Evolutionary conservation across 1,140 invertebrate genomes (phyloP).

Genomic region (Orchesella cincta): DNA sequence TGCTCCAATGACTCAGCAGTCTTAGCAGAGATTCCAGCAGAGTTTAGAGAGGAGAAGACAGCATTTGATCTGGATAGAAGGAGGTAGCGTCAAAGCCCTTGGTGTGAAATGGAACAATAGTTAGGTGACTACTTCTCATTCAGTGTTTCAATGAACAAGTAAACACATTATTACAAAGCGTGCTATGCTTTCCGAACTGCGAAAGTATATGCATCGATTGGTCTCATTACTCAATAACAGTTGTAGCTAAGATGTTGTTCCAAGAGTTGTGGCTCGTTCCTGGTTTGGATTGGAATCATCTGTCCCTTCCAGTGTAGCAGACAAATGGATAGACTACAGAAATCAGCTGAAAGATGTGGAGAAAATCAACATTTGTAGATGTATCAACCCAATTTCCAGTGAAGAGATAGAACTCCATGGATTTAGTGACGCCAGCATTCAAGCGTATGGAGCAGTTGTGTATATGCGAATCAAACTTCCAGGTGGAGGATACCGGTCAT

Average conservation of each 20-base stretch:
- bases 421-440: background rate
- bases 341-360: background rate
- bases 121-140: conserved; percentile 34
- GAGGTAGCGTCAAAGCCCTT: conserved; percentile 33
- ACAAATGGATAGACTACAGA: background rate
- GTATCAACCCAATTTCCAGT: too few relatives aligned
- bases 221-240: conserved; percentile 23
- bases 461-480: conserved; percentile 45
- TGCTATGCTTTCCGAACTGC: conserved; percentile 15
- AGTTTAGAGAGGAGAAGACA: conserved; percentile 23
- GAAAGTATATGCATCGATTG: conserved; percentile 34
- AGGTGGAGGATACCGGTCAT: conserved; percentile 47
- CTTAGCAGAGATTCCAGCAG: background rate
- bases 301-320: background rate
- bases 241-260: conserved; percentile 30
- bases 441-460: background rate
- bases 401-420: background rate
- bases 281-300: background rate
- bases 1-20: background rate
- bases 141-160: conserved; percentile 5
- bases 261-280: conserved; percentile 29
- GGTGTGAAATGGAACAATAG: conserved; percentile 42
- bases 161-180: conserved; percentile 18
- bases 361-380: background rate
- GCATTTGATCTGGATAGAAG: background rate